Conservation (phyloP, 1,140 invertebrate genomes). For the Hylaeus volcanicus region DNA sequence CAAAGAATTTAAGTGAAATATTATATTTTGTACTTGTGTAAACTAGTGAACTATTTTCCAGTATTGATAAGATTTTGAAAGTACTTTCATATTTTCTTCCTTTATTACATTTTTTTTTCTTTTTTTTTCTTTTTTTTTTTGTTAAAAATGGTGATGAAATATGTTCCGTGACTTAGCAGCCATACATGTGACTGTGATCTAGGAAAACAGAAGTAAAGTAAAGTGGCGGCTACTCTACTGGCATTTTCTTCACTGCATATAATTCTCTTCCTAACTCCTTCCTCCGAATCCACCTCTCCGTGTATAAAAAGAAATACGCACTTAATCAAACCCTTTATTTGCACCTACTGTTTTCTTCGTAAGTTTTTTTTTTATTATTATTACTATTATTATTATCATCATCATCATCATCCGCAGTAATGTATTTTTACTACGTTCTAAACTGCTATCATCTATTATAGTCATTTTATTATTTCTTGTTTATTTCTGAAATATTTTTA, state of each 20-base stretch:
- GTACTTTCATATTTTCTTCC: slow-evolving; percentile 58
- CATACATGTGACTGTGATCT: slow-evolving; percentile 76
- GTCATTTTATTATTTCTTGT: slow-evolving; percentile 70
- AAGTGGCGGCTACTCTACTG: slow-evolving; percentile 70
- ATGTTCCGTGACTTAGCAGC: slow-evolving; percentile 71
- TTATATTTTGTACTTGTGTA: slow-evolving; percentile 74
- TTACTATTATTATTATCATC: slow-evolving; percentile 1
- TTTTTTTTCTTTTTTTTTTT: slow-evolving; percentile 46
- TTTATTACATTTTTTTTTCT: background rate
- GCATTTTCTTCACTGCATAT: slow-evolving; percentile 68
- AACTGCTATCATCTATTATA: slow-evolving; percentile 66
- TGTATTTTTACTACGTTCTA: slow-evolving; percentile 64
- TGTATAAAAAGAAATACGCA: slow-evolving; percentile 53
- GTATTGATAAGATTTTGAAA: slow-evolving; percentile 72
- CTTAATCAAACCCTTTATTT: slow-evolving; percentile 43
- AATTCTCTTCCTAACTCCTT: slow-evolving; percentile 49
- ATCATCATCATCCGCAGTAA: slow-evolving; percentile 59
- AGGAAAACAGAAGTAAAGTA: slow-evolving; percentile 74
- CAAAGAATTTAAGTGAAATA: slow-evolving; percentile 63
- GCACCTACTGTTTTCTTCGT: slow-evolving; percentile 42
- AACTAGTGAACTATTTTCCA: slow-evolving; percentile 73
- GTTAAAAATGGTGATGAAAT: slow-evolving; percentile 66
- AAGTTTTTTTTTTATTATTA: slow-evolving; percentile 27
- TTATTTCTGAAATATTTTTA: slow-evolving; percentile 74
- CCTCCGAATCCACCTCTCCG: slow-evolving; percentile 41